Base-by-base conservation (phyloP, 1,140 invertebrate species). In the Aphelenchoides avenae region DNA sequence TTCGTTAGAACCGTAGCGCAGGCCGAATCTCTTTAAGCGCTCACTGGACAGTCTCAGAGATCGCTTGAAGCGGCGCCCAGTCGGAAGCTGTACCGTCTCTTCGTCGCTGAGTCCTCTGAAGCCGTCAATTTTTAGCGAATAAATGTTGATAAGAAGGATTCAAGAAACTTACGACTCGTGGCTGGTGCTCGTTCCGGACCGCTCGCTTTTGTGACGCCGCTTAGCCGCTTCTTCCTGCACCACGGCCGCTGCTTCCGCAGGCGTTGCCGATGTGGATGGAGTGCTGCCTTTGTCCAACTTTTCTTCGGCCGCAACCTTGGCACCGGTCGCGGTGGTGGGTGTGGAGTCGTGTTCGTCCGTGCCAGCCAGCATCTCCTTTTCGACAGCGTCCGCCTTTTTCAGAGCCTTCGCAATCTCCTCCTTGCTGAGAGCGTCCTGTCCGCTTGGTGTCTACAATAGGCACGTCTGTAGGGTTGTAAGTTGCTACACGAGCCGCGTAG, bases 1-100 rank as follows among this genome's bases (percentile, higher is more conserved):
- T 81, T 98, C 91, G 80, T 99, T 99, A 66, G 87, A 85, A 30
- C 94, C 94, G 68, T 89, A 85, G 39, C 86, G 84, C 1, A 99
- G 53, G 7, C 50, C 42, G 4, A 77, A 36, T 31, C 44, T 51
- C 37, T 72, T 89, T 78, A 98, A 89, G 81, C 94, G 87, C 37
- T 91, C 87, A 0, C 91, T 91, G 6, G 88, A 87, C 0, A 98
- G 80, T 36, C 92, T 82, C 9, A 97, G 79, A 5, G 75, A 74
- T n/a, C 74, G 70, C 27, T 76, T 68, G 41, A 41, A 67, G 31
- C 63, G n/a, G 1, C 55, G 40, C 18, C 62, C 40, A n/a, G n/a
- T n/a, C n/a, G n/a, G n/a, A n/a, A n/a, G n/a, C n/a, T n/a, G n/a
- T n/a, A n/a, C 26, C n/a, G 29, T 20, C 34, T 46, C 43, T 15